Percentiles rank a stretch among this genome's conserved stretches.
Evolutionary conservation across 2,888 invertebrate species (phyloP).

Genomic region (Rugalucina vietnamica): DNA sequence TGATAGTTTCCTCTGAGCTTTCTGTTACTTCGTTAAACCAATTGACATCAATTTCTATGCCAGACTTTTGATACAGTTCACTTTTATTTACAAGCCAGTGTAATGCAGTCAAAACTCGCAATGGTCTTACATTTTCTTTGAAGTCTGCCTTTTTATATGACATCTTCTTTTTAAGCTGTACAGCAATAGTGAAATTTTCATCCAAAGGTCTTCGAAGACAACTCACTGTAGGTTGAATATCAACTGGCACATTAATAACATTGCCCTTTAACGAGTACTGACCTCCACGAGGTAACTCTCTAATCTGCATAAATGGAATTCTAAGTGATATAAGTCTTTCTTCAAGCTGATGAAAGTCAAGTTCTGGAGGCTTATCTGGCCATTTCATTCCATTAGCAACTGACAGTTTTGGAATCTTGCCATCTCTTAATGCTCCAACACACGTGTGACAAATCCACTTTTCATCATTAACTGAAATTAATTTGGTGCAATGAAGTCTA

Average conservation of each 20-base stretch:
- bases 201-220: conserved; percentile 36
- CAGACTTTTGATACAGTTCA: not conserved
- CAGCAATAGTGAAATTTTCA: conserved; percentile 53
- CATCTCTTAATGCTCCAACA: no score
- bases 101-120: not conserved
- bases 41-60: not conserved
- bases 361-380: no score
- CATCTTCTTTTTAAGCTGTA: conserved; percentile 61
- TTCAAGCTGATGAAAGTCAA: no score
- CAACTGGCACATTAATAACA: conserved; percentile 64
- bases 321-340: no score
- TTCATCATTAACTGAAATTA: no score
- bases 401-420: no score
- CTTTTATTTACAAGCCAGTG: not conserved
- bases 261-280: conserved; percentile 62
- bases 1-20: not conserved
- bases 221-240: conserved; percentile 54
- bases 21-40: not conserved
- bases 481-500: no score
- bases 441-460: no score
- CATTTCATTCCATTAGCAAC: no score
- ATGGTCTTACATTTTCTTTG: not conserved
- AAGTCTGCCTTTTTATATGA: conserved; percentile 26
- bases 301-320: no score
- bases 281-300: conserved; percentile 50